Evolutionary conservation across 2,888 invertebrate genomes (phyloP).

Genomic region (Calameuta idolon): DNA sequence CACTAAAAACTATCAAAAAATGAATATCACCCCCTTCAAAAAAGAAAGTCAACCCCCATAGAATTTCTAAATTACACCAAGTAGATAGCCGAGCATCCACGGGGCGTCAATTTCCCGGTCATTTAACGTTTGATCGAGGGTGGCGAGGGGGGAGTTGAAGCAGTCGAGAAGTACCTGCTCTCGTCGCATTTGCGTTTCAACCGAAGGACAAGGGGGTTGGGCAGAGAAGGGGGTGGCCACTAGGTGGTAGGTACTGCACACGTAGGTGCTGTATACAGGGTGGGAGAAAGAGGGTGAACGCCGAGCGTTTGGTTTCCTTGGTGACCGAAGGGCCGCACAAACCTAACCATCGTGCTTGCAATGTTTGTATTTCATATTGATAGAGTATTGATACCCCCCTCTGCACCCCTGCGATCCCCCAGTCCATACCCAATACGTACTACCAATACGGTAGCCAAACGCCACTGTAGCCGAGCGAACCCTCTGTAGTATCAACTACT

Average conservation of each 20-base stretch:
- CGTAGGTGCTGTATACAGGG: neutral
- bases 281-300: neutral
- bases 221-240: slow-evolving; percentile 1
- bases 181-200: slow-evolving; percentile 27
- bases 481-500: neutral
- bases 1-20: neutral
- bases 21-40: neutral
- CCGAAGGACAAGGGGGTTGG: slow-evolving; percentile 11
- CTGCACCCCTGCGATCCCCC: slow-evolving; percentile 25
- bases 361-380: slow-evolving; percentile 67
- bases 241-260: neutral
- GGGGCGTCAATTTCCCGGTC: slow-evolving; percentile 58
- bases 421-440: slow-evolving; percentile 18
- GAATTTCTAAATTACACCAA: neutral
- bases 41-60: neutral
- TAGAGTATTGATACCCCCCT: slow-evolving; percentile 63
- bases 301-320: slow-evolving; percentile 58
- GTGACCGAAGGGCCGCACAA: slow-evolving; percentile 53
- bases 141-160: slow-evolving; percentile 2
- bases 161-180: neutral
- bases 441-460: neutral
- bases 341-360: slow-evolving; percentile 43
- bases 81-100: slow-evolving; percentile 14
- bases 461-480: neutral
- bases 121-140: slow-evolving; percentile 49